Evolutionary conservation across 1,140 invertebrate genomes (phyloP).

Genomic region (Camponotus vicinus): DNA sequence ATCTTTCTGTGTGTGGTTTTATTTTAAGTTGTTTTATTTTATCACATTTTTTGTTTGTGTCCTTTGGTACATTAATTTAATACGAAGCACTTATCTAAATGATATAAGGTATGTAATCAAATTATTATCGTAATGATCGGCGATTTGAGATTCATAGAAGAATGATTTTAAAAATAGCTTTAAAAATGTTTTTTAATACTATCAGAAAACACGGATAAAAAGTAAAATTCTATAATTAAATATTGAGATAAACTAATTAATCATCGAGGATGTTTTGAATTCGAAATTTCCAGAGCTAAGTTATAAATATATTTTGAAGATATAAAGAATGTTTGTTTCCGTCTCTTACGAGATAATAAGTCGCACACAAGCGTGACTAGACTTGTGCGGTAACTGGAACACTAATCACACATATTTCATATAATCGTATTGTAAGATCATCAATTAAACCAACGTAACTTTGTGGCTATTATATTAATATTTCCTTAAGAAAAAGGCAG

Average conservation of each 20-base stretch:
- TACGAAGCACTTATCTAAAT: neutral
- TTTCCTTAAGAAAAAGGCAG: neutral
- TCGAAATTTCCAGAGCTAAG: neutral
- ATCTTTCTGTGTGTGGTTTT: neutral
- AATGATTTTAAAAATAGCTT: neutral
- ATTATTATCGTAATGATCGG: neutral
- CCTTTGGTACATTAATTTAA: neutral
- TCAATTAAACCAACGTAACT: conserved; percentile 24
- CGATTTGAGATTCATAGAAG: neutral
- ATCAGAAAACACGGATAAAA: neutral
- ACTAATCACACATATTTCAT: conserved; percentile 32
- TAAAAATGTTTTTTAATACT: neutral
- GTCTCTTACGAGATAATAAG: conserved; percentile 19
- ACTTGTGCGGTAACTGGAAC: conserved; percentile 35
- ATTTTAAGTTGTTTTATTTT: neutral
- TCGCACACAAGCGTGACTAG: conserved; percentile 47
- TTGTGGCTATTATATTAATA: neutral
- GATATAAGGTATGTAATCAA: neutral
- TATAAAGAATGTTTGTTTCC: conserved; percentile 25
- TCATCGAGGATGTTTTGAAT: neutral
- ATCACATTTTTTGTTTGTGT: neutral
- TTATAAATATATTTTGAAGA: neutral
- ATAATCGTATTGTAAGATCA: conserved; percentile 9
- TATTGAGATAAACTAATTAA: too few species aligned
- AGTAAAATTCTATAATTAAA: neutral